Evolutionary conservation across 1,140 invertebrate genomes (phyloP).

Genomic region (Formica exsecta): DNA sequence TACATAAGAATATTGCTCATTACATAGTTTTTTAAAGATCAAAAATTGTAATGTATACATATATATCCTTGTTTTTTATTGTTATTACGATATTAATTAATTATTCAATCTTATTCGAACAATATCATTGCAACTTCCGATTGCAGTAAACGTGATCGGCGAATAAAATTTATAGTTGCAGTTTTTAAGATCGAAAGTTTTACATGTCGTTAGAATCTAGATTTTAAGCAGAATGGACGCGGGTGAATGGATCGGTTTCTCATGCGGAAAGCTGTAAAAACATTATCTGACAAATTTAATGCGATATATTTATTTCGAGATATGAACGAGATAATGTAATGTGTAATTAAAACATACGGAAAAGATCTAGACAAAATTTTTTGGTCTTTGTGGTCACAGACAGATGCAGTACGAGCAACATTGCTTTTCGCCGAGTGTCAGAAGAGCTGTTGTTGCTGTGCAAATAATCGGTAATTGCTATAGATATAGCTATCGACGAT

Average conservation of each 20-base stretch:
- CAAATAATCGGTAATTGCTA: constrained; percentile 63
- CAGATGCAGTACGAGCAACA: constrained; percentile 23
- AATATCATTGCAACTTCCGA: neutral
- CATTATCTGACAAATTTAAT: neutral
- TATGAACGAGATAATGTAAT: neutral
- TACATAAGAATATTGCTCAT: neutral
- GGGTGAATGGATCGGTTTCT: neutral
- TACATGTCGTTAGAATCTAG: constrained; percentile 4
- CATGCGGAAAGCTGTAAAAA: neutral
- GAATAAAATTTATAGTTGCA: neutral
- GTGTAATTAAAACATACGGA: constrained; percentile 4
- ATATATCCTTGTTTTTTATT: too few species aligned
- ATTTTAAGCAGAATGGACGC: neutral
- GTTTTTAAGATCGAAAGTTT: neutral
- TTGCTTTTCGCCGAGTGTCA: constrained; percentile 49
- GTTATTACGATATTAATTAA: neutral
- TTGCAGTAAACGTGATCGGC: neutral
- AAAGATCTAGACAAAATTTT: neutral
- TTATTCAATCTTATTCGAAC: neutral
- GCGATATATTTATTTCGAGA: neutral
- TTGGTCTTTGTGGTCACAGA: neutral
- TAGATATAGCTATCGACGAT: constrained; percentile 16
- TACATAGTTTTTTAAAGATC: neutral
- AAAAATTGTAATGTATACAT: neutral
- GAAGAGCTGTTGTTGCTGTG: constrained; percentile 17